Conservation (phyloP, 1,140 invertebrate genomes). For the Cotesia glomerata region DNA sequence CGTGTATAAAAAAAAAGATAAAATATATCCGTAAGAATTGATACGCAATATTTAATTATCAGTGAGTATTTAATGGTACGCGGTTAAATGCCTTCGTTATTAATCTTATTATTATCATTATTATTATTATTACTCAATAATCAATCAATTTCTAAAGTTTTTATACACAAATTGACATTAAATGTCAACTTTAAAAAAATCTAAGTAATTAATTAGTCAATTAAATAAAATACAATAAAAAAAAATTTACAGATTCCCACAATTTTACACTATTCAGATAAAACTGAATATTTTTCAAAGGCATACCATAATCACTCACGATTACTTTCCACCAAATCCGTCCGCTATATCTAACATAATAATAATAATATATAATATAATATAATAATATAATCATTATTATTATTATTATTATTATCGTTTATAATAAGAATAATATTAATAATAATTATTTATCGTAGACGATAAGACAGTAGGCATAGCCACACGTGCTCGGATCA, state of each 20-base stretch:
- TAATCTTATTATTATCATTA: background rate
- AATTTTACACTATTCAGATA: constrained; percentile 1
- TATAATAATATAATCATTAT: constrained; percentile 50
- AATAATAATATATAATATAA: constrained; percentile 27
- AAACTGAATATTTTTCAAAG: constrained; percentile 3
- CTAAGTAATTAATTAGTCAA: background rate
- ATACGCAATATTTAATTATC: background rate
- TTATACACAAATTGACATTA: background rate
- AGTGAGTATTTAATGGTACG: background rate
- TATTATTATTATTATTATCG: constrained; percentile 47
- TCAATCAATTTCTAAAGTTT: background rate
- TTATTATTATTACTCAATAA: background rate
- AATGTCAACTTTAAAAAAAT: too few relatives aligned
- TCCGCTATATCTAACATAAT: background rate
- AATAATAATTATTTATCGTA: constrained; percentile 54
- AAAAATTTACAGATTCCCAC: background rate
- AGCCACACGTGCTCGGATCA: constrained; percentile 63
- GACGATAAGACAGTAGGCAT: constrained; percentile 61
- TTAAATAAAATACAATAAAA: background rate
- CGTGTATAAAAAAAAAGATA: background rate
- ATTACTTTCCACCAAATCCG: background rate
- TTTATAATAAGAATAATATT: constrained; percentile 47
- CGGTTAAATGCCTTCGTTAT: constrained; percentile 1
- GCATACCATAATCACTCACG: constrained; percentile 1
- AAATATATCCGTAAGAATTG: background rate